These are phyloP conservation scores for Scolopax bukidnonensis DNA, from an alignment of 2,797 vertebrate genomes.

Conservation along the genomic window DNA sequence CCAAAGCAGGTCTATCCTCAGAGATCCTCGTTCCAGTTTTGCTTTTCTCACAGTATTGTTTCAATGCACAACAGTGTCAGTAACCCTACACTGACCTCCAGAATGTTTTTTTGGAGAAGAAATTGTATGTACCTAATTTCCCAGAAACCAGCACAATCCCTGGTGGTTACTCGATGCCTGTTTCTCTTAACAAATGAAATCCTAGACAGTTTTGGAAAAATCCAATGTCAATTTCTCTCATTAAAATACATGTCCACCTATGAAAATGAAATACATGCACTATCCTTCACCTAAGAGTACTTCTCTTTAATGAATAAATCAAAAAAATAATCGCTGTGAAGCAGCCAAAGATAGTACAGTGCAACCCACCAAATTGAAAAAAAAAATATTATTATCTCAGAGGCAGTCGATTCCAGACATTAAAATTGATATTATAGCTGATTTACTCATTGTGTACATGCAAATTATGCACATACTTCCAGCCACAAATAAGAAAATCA, in stretches of 20 bases:
- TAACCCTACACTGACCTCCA: background rate
- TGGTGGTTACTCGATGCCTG: conserved; percentile 48
- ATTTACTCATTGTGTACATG: background rate
- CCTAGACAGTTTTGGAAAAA: background rate
- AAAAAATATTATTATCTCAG: background rate
- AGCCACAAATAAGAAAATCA: conserved; percentile 46
- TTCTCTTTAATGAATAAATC: background rate
- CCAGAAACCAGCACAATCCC: conserved; percentile 30
- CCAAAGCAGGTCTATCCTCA: too few species aligned
- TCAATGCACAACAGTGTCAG: background rate
- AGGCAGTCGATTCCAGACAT: background rate
- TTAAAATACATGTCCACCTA: background rate
- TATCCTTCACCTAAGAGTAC: background rate
- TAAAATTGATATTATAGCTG: background rate
- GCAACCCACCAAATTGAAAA: background rate
- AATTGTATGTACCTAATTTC: background rate
- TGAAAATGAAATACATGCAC: background rate
- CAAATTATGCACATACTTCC: background rate
- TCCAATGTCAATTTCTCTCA: background rate
- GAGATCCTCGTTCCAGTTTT: background rate
- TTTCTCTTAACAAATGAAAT: conserved; percentile 13
- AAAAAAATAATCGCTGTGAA: background rate
- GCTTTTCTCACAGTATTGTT: background rate
- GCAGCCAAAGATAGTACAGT: background rate
- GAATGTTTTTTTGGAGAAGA: background rate